Percentiles rank a stretch among this genome's conserved stretches.
Conservation (phyloP, 2,113 vertebrate genomes). For the Mobula hypostoma region DNA sequence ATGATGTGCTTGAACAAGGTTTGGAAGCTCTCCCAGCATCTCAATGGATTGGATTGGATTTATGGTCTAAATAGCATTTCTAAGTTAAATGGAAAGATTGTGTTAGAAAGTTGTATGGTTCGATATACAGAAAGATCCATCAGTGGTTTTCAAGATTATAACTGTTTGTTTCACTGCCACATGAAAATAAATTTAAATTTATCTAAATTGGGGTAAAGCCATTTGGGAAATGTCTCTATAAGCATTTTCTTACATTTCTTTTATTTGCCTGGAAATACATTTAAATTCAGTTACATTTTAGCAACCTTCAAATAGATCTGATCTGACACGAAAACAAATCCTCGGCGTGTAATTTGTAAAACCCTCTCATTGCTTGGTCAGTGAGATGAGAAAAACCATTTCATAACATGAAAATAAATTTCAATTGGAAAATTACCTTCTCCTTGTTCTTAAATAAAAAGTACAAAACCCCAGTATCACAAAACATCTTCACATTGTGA, state of each 20-base stretch:
- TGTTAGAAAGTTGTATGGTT: not conserved
- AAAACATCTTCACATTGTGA: not conserved
- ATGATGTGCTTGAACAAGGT: not conserved
- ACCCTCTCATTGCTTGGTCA: not conserved
- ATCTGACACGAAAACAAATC: not conserved
- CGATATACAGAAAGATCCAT: not conserved
- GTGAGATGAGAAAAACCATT: not conserved
- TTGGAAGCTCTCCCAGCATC: conserved; percentile 45
- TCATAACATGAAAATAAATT: not conserved
- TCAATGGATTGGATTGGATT: conserved; percentile 47
- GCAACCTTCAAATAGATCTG: not conserved
- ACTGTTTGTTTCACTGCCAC: not conserved
- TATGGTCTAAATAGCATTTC: conserved; percentile 48
- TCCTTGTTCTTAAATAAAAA: not conserved
- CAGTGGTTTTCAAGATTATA: not conserved
- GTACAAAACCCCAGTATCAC: not conserved
- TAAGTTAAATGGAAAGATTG: conserved; percentile 49
- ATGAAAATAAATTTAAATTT: not conserved
- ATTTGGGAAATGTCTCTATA: not conserved
- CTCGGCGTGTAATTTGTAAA: not conserved
- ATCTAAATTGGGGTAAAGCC: not conserved
- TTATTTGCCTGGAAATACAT: not conserved
- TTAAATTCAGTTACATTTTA: not conserved
- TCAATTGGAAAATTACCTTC: not conserved
- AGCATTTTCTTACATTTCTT: not conserved